Base-by-base conservation (phyloP, 1,140 invertebrate genomes). In the Lepidurus packardi region DNA sequence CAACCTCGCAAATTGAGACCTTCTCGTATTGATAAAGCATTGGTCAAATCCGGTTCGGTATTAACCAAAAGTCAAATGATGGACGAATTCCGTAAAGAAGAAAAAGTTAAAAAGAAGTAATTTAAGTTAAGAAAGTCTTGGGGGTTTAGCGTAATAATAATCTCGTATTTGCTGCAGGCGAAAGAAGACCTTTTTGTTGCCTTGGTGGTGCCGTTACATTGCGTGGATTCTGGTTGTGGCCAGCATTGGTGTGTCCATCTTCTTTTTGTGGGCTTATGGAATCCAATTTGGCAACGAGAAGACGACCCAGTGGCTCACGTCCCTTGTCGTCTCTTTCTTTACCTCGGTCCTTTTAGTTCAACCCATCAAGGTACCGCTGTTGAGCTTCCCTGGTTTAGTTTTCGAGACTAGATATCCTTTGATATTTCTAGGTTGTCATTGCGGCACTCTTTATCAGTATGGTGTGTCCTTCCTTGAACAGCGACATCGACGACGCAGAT, bases 251-350 rank as follows among this genome's bases (percentile, higher is more conserved):
- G 83, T 85, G 0, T 85, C 86, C 0, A 82, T 86, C 0, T 86
- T 87, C 78, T 87, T 89, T 82, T 84, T 89, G 8, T 88, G 86
- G 81, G 86, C 87, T 45, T 88, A 88, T 80, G 88, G 87, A 24
- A 86, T 89, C 74, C 83, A 82, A 79, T 89, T 89, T 83, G 86
- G 87, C 44, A 87, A 89, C 78, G 84, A 86, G 24, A 89, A 88
- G 79, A 86, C 86, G 73, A 85, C 85, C 74, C 87, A 89, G 82
- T 89, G 88, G 88, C 85, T 89, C 7, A 87, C 87, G 1, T 87
- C 88, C 3, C 84, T 89, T 79, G 77, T 89, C 73, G 83, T 88
- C 3, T 88, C 88, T 4, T 88, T 89, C 83, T 85, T 89, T 79
- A 84, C 85, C 74, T 88, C 87, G 1, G 82, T 89, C 11, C 85